Evolutionary conservation across 2,888 invertebrate genomes (phyloP).

Genomic region (Pemphredon lugubris): DNA sequence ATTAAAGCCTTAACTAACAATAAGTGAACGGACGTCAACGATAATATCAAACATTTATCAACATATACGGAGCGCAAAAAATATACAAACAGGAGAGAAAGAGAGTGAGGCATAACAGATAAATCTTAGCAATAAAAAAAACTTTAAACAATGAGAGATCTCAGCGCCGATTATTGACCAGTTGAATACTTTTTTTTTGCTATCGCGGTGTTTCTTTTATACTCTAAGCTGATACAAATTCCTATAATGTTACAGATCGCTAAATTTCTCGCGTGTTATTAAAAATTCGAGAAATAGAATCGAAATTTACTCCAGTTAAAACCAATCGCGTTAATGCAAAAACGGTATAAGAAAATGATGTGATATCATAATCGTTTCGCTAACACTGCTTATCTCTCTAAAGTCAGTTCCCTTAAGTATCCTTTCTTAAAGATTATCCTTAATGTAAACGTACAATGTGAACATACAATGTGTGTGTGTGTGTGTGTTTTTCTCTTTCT

Average conservation of each 20-base stretch:
- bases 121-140: conserved; percentile 14
- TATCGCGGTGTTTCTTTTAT: too few species aligned
- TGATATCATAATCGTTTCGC: conserved; percentile 7
- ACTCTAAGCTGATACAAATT: too few species aligned
- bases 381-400: conserved; percentile 16
- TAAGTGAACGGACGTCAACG: conserved; percentile 38
- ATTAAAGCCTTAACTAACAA: conserved; percentile 36
- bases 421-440: conserved; percentile 40
- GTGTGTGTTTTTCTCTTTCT: background rate
- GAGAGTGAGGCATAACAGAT: conserved; percentile 2
- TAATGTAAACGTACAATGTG: conserved; percentile 16
- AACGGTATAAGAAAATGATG: conserved; percentile 4
- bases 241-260: too few species aligned
- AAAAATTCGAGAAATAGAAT: too few species aligned
- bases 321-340: too few species aligned
- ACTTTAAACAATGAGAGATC: background rate
- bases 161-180: background rate
- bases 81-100: conserved; percentile 56
- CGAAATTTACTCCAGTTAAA: too few species aligned
- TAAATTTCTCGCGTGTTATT: too few species aligned
- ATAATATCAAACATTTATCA: conserved; percentile 61
- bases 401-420: conserved; percentile 35
- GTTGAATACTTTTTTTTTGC: background rate
- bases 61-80: conserved; percentile 55
- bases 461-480: conserved; percentile 9